These are phyloP conservation scores for Sorex maritimensis DNA, from an alignment of 2,797 vertebrate genomes.

Conservation along the genomic window DNA sequence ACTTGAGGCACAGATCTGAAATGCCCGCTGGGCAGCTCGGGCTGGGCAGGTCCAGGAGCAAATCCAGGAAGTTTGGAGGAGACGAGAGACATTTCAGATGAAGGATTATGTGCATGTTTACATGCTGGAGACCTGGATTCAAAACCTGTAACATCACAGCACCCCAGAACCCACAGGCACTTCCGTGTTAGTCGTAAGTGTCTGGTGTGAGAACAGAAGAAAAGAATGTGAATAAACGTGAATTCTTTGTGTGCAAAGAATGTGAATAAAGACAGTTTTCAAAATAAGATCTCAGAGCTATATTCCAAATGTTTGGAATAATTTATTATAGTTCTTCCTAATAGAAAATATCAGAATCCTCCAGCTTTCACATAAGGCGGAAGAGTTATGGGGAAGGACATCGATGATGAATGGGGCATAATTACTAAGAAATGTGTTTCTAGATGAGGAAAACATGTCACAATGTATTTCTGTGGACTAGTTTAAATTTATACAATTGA, in stretches of 20 bases:
- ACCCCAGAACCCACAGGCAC: not conserved
- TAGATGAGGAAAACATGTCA: not conserved
- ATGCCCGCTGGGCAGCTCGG: fast-evolving
- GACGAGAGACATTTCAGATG: no score
- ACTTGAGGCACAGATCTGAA: fast-evolving
- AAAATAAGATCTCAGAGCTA: not conserved
- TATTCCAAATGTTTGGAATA: not conserved
- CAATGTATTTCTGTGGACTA: not conserved
- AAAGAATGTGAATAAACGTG: not conserved
- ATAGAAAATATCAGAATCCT: not conserved
- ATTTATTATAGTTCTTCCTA: not conserved
- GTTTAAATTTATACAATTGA: not conserved
- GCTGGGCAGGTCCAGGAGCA: not conserved
- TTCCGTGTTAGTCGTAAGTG: not conserved
- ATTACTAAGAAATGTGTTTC: not conserved
- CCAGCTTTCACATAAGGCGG: not conserved
- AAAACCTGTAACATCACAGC: no score
- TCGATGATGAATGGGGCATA: not conserved
- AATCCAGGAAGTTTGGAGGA: not conserved
- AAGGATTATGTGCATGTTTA: no score
- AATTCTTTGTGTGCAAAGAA: not conserved
- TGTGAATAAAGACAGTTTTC: not conserved
- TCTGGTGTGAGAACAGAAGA: not conserved
- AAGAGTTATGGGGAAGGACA: not conserved
- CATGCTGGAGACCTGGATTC: no score